phyloP scores from a whole-genome alignment of 2,797 vertebrate genomes.

The Aulostomus chinensis region DNA sequence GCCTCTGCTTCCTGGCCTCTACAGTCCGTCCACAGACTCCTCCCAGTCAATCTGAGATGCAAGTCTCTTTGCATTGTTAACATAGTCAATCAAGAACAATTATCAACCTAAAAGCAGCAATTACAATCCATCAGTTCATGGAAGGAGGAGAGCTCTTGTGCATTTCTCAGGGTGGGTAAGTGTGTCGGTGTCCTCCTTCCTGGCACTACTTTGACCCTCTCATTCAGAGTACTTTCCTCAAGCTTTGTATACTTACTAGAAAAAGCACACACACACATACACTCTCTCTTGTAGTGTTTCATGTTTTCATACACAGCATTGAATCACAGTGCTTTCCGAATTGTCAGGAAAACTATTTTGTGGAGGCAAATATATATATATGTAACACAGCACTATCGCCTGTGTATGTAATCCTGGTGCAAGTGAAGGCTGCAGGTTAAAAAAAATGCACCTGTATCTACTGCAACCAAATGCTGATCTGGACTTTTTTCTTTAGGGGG shows the following conservation, averaged over 20 bases:
- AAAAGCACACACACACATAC: conserved; percentile 29
- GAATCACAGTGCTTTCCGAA: conserved; percentile 25
- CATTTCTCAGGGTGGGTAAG: conserved; percentile 38
- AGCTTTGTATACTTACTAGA: conserved; percentile 24
- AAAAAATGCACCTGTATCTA: too few relatives aligned
- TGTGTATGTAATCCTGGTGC: neutral
- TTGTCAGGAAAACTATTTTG: conserved; percentile 4
- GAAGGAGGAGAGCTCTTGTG: conserved; percentile 66
- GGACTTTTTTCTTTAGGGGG: too few relatives aligned
- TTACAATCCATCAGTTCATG: conserved; percentile 64
- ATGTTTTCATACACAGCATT: conserved; percentile 10
- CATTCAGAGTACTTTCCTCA: conserved; percentile 9
- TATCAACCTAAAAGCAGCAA: conserved; percentile 79
- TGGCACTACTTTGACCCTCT: conserved; percentile 4
- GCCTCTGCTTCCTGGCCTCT: conserved; percentile 81
- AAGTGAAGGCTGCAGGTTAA: neutral
- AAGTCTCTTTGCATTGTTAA: conserved; percentile 74
- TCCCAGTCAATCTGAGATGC: conserved; percentile 43
- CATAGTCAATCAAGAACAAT: conserved; percentile 40
- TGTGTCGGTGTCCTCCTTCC: conserved; percentile 1
- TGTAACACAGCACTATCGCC: too few relatives aligned
- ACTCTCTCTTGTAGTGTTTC: neutral
- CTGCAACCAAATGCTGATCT: too few relatives aligned
- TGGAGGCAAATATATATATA: too few relatives aligned
- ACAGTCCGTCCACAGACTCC: conserved; percentile 50